phyloP scores from a whole-genome alignment of 2,888 invertebrate species.

The Lutraria lutraria region DNA sequence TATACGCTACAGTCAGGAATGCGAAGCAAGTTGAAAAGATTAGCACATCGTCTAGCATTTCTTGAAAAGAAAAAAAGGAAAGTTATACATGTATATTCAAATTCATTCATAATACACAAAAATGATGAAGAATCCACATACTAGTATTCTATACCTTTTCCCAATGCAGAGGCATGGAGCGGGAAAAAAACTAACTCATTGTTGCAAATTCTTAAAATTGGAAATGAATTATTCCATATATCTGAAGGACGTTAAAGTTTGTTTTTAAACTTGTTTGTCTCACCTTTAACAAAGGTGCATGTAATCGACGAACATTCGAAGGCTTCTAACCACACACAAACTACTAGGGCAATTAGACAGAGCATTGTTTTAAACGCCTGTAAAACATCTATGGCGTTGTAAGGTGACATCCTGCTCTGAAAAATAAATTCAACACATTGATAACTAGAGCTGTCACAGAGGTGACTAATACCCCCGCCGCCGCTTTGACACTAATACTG shows the following conservation, averaged over 20 bases:
- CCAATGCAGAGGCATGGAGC: no score
- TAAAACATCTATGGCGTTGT: conserved; percentile 57
- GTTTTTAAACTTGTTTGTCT: neutral
- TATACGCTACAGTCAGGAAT: conserved; percentile 55
- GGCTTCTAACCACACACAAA: conserved; percentile 45
- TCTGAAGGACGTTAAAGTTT: no score
- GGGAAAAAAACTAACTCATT: no score
- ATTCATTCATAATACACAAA: neutral
- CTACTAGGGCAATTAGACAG: conserved; percentile 41
- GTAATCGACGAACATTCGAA: conserved; percentile 37
- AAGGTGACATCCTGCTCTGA: conserved; percentile 40
- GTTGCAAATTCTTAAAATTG: no score
- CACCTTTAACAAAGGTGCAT: conserved; percentile 49
- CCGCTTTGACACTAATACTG: no score
- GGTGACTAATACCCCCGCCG: no score
- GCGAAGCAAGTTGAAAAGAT: conserved; percentile 58
- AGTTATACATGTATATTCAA: neutral
- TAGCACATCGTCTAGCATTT: conserved; percentile 43
- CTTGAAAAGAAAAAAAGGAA: conserved; percentile 44
- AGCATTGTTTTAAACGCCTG: conserved; percentile 52
- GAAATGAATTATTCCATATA: no score
- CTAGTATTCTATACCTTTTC: no score
- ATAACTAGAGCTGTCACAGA: neutral
- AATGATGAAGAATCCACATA: no score
- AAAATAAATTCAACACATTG: neutral